Base-by-base conservation (phyloP, 1,140 invertebrate genomes). In the Drosophila biarmipes region DNA sequence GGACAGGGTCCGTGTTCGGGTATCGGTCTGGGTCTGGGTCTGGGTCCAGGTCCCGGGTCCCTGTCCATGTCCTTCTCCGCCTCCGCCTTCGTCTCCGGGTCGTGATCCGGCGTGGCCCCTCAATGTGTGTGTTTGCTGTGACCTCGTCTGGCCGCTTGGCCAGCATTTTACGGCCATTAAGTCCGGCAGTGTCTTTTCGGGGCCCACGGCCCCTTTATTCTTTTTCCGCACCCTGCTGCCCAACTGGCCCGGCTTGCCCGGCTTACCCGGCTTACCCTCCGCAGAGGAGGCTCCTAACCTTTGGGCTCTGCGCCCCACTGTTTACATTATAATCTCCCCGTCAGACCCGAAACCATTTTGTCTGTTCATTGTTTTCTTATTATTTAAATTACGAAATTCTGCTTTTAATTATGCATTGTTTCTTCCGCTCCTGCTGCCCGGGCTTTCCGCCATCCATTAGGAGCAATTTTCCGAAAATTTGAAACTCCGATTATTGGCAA, bases 111-210 rank as follows among this genome's bases (percentile, higher is more conserved):
- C 15, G 51, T 52, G 55, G 38, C 34, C 54, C 24, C 7, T 27
- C 15, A 17, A 17, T 58, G 48, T 76, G 51, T 77, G 37, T 38
- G 43, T 55, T 72, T 69, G 38, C 43, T 56, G 63, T 58, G 69
- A 74, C 73, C 81, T 81, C 79, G 82, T 63, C 82, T 87, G 81
- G 63, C 46, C 74, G 69, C 69, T 82, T 75, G 69, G 63, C 61
- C 78, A 81, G 78, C 78, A 86, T 86, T 86, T 86, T 86, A 86
- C 82, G 82, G 81, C 78, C 84, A 82, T 86, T 86, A 86, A 82
- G 82, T 64, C 42, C 64, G 62, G 74, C 78, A 75, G 64, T 78
- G 74, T 87, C 68, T 86, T 63, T 52, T 76, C 17, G 35, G 58
- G 21, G 17, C 45, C 6, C 19, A 8, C 24, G 5, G 10, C 12